These are phyloP conservation scores for Amiota communis DNA, from an alignment of 2,888 invertebrate species.

Conservation along the genomic window DNA sequence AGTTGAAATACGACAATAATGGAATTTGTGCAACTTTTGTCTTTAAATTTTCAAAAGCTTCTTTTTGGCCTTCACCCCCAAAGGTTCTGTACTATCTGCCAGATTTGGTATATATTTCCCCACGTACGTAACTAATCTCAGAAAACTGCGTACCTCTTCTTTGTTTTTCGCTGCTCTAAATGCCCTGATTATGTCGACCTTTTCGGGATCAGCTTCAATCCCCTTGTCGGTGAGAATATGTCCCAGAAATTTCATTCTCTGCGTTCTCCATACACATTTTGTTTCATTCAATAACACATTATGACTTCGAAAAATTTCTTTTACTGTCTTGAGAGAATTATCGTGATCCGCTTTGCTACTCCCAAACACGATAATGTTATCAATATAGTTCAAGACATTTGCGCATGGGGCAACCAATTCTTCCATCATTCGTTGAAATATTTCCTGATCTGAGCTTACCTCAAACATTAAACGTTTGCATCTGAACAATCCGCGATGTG, in stretches of 20 bases:
- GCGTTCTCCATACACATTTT: conserved; percentile 49
- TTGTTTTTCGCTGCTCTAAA: conserved; percentile 50
- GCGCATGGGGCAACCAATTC: conserved; percentile 53
- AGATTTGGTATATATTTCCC: not conserved
- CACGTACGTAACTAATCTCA: no score
- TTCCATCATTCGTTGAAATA: conserved; percentile 56
- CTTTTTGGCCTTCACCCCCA: not conserved
- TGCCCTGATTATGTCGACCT: conserved; percentile 44
- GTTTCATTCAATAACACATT: conserved; percentile 55
- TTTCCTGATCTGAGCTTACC: no score
- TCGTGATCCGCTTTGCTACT: conserved; percentile 51
- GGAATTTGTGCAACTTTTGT: no score
- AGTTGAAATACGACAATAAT: not conserved
- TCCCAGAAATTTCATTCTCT: conserved; percentile 50
- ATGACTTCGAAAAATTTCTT: conserved; percentile 44
- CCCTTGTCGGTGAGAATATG: conserved; percentile 48
- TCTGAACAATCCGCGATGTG: no score
- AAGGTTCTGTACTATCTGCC: not conserved
- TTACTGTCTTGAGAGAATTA: conserved; percentile 47
- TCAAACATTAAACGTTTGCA: no score
- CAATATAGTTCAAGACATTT: conserved; percentile 49
- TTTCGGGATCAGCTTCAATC: conserved; percentile 44
- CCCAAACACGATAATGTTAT: conserved; percentile 53
- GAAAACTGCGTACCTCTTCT: no score
- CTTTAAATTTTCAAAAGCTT: not conserved